Base-by-base conservation (phyloP, 2,888 invertebrate species). In the Amiota communis region DNA sequence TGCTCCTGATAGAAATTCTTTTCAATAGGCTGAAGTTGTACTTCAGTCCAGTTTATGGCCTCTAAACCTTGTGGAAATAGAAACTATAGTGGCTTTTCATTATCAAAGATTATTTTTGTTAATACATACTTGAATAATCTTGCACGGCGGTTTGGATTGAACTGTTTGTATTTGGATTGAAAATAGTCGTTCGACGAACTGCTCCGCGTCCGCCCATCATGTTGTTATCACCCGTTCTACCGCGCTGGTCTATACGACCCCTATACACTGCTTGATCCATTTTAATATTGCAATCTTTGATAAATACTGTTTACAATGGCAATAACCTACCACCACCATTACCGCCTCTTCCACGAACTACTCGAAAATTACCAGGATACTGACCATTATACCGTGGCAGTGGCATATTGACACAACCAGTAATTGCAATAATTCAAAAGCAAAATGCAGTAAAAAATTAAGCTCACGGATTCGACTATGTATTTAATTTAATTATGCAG, bases 1-100 rank as follows among this genome's bases (percentile, higher is more conserved):
- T 94, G 93, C 77, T 96, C 95, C 77, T 93, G 91, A 84, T 96
- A 96, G 82, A 96, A 96, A 84, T 95, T 92, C 87, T 96, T 96
- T 87, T 95, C 93, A 87, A 96, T 95, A 6, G 95, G 94, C 76
- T 93, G 92, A 61, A 92, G 86, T 0, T 91, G 90, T 80, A 91
- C 81, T 0, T 90, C 86, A 64, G 90, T 89, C 92, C 92, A 93
- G 80, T 92, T 91, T 0, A 92, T 91, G 10, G 89, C 90, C 1
- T 90, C 90, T 88, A 92, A 90, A 80, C 90, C 92, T 86, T 36
- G 36, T 2, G 2, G 36, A 36, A 36, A 36, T 6, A 36, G 36
- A 90, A 8, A 65, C 78, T 13, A 8, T 4, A 12, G 36, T 17
- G 36, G 36, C 6, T 36, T 6, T 36, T 6, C 36, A 36, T 6